Percentiles rank a stretch among this genome's conserved stretches.
These are phyloP conservation scores for Beris morrisii DNA, from an alignment of 2,888 invertebrate genomes.

Conservation along the genomic window DNA sequence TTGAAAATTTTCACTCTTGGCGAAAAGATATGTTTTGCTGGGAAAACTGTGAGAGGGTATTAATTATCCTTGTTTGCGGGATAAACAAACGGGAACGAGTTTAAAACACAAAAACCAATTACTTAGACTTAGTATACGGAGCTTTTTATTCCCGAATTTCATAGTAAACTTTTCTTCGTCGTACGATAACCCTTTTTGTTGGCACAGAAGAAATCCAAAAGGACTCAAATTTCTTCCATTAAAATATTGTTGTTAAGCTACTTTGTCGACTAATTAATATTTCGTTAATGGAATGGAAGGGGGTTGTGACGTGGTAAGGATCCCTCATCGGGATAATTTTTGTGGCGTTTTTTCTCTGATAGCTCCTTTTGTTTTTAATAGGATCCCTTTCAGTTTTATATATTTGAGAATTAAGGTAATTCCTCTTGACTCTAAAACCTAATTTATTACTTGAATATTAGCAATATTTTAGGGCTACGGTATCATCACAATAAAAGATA, in stretches of 20 bases:
- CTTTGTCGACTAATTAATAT: slow-evolving; percentile 23
- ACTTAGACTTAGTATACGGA: slow-evolving; percentile 21
- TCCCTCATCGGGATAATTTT: too few relatives aligned
- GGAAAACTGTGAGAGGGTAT: slow-evolving; percentile 38
- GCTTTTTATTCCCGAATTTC: neutral
- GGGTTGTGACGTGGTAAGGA: too few relatives aligned
- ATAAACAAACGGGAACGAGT: slow-evolving; percentile 39
- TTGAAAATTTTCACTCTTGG: neutral
- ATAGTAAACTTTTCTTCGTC: too few relatives aligned
- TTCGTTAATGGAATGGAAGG: neutral
- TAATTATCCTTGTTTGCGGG: slow-evolving; percentile 45
- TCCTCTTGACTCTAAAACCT: too few relatives aligned
- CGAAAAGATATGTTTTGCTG: neutral
- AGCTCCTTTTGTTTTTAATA: too few relatives aligned
- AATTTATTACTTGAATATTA: too few relatives aligned
- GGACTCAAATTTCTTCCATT: slow-evolving; percentile 23
- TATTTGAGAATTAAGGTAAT: too few relatives aligned
- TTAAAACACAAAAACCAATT: slow-evolving; percentile 32
- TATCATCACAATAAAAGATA: too few relatives aligned
- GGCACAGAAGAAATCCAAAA: neutral
- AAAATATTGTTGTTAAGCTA: slow-evolving; percentile 17
- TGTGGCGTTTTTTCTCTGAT: too few relatives aligned
- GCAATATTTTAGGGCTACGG: too few relatives aligned
- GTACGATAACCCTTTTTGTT: too few relatives aligned
- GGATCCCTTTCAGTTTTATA: too few relatives aligned